Base-by-base conservation (phyloP, 2,888 invertebrate species). In the Malachius bipustulatus region DNA sequence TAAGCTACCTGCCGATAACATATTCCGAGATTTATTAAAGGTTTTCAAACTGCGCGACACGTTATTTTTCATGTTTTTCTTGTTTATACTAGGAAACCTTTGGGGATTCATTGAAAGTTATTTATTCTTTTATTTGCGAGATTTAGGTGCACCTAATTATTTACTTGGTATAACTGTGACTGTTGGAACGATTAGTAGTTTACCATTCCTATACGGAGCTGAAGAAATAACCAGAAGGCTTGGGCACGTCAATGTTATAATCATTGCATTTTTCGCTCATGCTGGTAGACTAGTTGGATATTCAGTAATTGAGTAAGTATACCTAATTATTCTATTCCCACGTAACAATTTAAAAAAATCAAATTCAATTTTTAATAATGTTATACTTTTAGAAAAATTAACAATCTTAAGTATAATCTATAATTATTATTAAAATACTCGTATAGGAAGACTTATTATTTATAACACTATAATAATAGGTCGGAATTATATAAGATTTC, bases 91-190 rank as follows among this genome's bases (percentile, higher is more conserved):
- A 48, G 90, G 90, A 39, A 82, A 84, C 52, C 75, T 85, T 57
- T 87, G 84, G 79, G 89, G 89, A 16, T 87, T 87, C 60, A 83
- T 89, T 36, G 89, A 90, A 60, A 84, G 83, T 34, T 90, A 84
- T 57, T 65, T 90, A 16, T 90, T 88, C 59, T 71, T 88, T 54
- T 89, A 84, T 59, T 67, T 89, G 43, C 81, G 80, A 60, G 85
- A 87, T 59, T 66, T 88, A 42, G 80, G 84, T 11, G 84, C 85
- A 32, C 82, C 84, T 1, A 85, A 82, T 60, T 83, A 82, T 57
- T 65, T 87, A 40, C 63, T 87, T 33, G 87, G 85, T 49, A 74
- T 87, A 49, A 87, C 87, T 46, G 78, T 87, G 48, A 85, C 87
- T 35, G 82, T 85, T 48, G 87, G 85, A 35, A 83, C 84, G 1